Conservation (phyloP, 2,797 vertebrate species). For the Cyprinodon diabolis region DNA sequence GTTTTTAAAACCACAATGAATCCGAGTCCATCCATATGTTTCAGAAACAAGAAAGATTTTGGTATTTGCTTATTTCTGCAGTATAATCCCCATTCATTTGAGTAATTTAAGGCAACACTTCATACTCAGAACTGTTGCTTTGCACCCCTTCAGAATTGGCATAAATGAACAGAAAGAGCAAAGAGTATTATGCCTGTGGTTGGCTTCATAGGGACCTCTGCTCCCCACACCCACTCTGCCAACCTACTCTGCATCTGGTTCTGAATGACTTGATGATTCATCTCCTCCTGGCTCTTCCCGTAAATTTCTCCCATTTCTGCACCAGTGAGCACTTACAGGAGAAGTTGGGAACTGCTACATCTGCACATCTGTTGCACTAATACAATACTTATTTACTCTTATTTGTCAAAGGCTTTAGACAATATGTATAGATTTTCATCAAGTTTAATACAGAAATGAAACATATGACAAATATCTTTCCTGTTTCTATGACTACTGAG, state of each 20-base stretch:
- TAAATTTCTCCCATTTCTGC: constrained; percentile 55
- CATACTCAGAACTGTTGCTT: constrained; percentile 9
- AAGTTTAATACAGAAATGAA: too few species aligned
- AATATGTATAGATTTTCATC: too few species aligned
- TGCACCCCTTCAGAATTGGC: constrained; percentile 32
- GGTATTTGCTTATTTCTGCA: constrained; percentile 8
- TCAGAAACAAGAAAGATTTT: neutral
- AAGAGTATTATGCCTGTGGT: constrained; percentile 31
- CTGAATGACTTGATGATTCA: constrained; percentile 66
- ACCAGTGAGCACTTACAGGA: constrained; percentile 32
- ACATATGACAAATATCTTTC: neutral
- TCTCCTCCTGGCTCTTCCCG: constrained; percentile 55
- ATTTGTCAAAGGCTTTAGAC: neutral
- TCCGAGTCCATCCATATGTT: neutral
- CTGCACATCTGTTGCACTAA: constrained; percentile 27
- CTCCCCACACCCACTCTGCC: constrained; percentile 48
- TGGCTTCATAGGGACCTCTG: constrained; percentile 48
- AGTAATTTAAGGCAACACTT: neutral
- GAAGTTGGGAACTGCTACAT: constrained; percentile 28
- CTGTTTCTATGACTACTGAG: neutral
- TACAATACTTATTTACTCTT: neutral
- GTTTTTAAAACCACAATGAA: neutral
- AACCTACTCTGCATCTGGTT: constrained; percentile 31
- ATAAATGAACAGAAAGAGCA: constrained; percentile 14
- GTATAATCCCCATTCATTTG: constrained; percentile 3